Evolutionary conservation across 2,113 vertebrate species (phyloP), one percentile per base, ranked within the genome.

Genomic region (Labrus mixtus): DNA sequence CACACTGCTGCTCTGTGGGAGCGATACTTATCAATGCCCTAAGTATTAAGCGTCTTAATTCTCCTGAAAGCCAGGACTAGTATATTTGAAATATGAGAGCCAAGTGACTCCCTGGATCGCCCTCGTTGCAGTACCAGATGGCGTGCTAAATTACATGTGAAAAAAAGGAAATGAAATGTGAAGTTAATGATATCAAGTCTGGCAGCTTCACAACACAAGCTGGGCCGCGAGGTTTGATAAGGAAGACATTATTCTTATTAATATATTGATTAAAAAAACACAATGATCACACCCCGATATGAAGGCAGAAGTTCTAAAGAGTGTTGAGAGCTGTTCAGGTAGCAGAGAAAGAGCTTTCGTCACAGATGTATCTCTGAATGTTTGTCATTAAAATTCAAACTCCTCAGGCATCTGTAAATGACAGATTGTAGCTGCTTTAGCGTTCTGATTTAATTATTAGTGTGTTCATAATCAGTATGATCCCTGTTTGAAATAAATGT

Each of bases 391-490:
- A 55, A 46, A 48, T 60, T 66, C 33, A 61, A 39, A 33, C 48
- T 79, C 84, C 64, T 86, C 67, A 3, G 78, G 66, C 73, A 19
- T 48, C 63, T 74, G 53, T 73, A 78, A 74, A 76, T 89, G 51
- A 73, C 39, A 71, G 29, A 71, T 59, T 25, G 48, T 73, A 60
- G 63, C 53, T 68, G 69, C 64, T 83, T 76, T 29, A n/a, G 19
- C 11, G 0, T 63, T 19, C 10, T 68, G 39, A 78, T 79, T 83
- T 65, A 23, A 82, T 82, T 67, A 69, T 66, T 68, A 60, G 55
- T 29, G 50, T 54, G 78, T 79, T 80, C 10, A 61, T 67, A 85
- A 81, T 73, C 50, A 8, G 33, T 36, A 54, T 69, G 77, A 76
- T 84, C 80, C 61, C 25, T 25, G 25, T 25, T 67, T 68, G 20